phyloP scores from a whole-genome alignment of 2,797 vertebrate genomes.

The Enteromius thamalakanensis region DNA sequence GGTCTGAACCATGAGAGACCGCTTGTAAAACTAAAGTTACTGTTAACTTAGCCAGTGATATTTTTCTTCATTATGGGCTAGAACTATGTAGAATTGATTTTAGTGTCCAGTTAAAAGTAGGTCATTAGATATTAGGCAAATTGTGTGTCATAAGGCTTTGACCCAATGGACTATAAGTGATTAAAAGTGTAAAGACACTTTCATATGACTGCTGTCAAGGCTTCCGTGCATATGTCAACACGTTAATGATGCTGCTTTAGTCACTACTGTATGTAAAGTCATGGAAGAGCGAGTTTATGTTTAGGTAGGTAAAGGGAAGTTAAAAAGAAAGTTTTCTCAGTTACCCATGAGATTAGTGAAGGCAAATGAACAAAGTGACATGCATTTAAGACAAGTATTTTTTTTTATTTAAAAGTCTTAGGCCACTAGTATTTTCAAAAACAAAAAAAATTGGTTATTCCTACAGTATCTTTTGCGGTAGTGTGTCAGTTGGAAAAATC shows the following conservation, averaged over 20 bases:
- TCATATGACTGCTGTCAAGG: neutral
- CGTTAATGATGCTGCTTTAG: neutral
- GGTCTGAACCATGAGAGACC: neutral
- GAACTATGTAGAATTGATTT: constrained; percentile 12
- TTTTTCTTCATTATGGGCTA: constrained; percentile 30
- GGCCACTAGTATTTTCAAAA: too few relatives aligned
- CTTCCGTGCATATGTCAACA: neutral
- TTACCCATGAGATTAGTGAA: neutral
- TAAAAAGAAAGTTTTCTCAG: neutral
- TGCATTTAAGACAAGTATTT: neutral
- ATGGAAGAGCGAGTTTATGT: neutral
- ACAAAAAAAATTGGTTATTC: too few relatives aligned
- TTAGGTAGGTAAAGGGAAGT: neutral
- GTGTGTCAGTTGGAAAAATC: too few relatives aligned
- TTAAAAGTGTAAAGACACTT: constrained; percentile 1
- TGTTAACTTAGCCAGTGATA: constrained; percentile 16
- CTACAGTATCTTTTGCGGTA: too few relatives aligned
- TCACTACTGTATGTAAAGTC: neutral
- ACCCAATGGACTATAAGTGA: constrained; percentile 15
- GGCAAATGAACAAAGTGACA: neutral
- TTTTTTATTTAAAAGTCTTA: neutral
- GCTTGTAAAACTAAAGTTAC: constrained; percentile 9
- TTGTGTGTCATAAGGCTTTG: constrained; percentile 2
- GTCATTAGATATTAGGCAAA: constrained; percentile 3
- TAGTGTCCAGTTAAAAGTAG: constrained; percentile 27